phyloP scores from a whole-genome alignment of 2,797 vertebrate genomes.

The Phoebastria nigripes region DNA sequence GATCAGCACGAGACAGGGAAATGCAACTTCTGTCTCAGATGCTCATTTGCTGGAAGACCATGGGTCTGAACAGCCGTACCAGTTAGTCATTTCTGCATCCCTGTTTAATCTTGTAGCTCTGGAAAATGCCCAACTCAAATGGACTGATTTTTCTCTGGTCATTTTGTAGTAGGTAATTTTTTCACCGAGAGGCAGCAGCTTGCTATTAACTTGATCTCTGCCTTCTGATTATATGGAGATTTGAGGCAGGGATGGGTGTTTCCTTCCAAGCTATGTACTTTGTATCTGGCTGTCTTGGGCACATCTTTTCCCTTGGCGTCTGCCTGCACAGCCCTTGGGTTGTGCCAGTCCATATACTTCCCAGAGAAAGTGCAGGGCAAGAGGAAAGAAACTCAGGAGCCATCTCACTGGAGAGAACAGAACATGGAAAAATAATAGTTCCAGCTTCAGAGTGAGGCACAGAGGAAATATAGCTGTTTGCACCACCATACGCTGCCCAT shows the following conservation, averaged over 20 bases:
- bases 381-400: neutral
- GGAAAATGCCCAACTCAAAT: neutral
- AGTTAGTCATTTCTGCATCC: neutral
- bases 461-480: neutral
- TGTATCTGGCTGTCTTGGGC: neutral
- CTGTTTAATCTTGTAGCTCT: neutral
- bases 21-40: neutral
- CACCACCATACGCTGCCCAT: accelerated
- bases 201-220: neutral
- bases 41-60: neutral
- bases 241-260: neutral
- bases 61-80: neutral
- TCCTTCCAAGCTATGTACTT: neutral
- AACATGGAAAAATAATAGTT: neutral
- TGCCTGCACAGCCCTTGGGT: neutral
- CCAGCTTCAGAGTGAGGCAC: neutral
- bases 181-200: neutral
- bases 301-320: neutral
- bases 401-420: neutral
- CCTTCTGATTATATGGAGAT: neutral
- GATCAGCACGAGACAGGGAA: neutral
- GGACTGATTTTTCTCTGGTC: neutral
- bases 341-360: neutral
- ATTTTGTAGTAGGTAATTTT: neutral
- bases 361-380: neutral